Conservation (phyloP, 1,140 invertebrate genomes). For the Nylanderia fulva region DNA sequence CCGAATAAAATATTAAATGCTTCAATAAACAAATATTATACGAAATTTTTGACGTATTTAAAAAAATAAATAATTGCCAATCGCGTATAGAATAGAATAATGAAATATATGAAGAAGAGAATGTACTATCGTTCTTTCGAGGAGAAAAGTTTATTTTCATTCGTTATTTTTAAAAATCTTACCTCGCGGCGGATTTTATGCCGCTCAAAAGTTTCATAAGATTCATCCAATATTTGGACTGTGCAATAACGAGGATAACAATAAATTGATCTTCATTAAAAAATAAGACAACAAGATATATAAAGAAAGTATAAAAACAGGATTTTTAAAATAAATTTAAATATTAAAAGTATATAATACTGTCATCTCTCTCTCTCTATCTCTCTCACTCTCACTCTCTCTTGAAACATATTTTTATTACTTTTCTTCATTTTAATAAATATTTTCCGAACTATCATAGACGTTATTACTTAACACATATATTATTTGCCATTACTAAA, state of each 20-base stretch:
- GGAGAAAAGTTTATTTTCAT: constrained; percentile 16
- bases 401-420: background rate
- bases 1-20: background rate
- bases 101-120: background rate
- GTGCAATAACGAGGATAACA: constrained; percentile 1
- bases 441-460: too few relatives aligned
- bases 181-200: background rate
- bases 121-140: background rate
- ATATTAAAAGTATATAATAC: background rate
- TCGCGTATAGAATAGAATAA: background rate
- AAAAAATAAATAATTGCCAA: background rate
- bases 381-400: too few relatives aligned
- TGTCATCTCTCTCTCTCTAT: too few relatives aligned
- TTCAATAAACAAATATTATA: background rate
- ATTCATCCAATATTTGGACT: constrained; percentile 6
- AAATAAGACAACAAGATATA: background rate
- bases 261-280: background rate
- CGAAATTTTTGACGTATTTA: background rate
- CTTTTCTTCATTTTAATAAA: background rate
- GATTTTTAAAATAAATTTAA: constrained; percentile 24
- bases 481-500: too few relatives aligned
- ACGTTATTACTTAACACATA: background rate
- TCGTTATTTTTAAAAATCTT: background rate
- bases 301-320: background rate
- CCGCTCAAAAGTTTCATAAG: constrained; percentile 24